Evolutionary conservation across 2,888 invertebrate species (phyloP).

Genomic region (Hirtodrosophila duncani): DNA sequence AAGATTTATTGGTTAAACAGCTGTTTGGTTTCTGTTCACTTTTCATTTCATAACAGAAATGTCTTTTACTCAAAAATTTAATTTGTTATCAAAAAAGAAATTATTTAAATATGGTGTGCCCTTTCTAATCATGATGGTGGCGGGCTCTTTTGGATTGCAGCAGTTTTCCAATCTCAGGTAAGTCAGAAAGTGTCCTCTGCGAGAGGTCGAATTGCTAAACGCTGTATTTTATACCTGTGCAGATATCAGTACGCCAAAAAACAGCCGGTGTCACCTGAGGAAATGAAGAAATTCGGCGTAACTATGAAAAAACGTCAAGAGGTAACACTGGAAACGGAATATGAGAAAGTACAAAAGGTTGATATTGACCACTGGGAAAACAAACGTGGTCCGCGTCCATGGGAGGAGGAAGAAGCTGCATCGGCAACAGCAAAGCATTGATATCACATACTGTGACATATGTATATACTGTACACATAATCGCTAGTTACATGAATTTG

Average conservation of each 20-base stretch:
- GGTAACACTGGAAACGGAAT: constrained; percentile 86
- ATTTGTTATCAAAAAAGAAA: constrained; percentile 64
- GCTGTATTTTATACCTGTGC: constrained; percentile 1
- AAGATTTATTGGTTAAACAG: too few species aligned
- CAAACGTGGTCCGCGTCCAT: constrained; percentile 89
- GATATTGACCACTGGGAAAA: constrained; percentile 93
- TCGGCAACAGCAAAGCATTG: constrained; percentile 28
- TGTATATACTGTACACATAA: constrained; percentile 10
- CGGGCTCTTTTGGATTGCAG: constrained; percentile 87
- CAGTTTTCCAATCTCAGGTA: constrained; percentile 88
- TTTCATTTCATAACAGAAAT: constrained; percentile 66
- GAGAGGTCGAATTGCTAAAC: neutral
- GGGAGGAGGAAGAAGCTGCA: constrained; percentile 82
- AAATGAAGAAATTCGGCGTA: constrained; percentile 84
- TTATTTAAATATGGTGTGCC: constrained; percentile 84
- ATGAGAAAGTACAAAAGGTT: constrained; percentile 84
- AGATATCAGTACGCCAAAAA: constrained; percentile 82
- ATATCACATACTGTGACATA: too few species aligned
- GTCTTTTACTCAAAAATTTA: constrained; percentile 61
- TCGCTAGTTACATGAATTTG: constrained; percentile 8
- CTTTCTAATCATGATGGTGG: constrained; percentile 85
- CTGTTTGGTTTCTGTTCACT: too few species aligned
- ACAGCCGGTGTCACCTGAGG: constrained; percentile 81
- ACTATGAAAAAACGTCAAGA: constrained; percentile 83
- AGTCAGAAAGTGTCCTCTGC: neutral